These are phyloP conservation scores for Centropus unirufus DNA, from an alignment of 2,113 vertebrate genomes.

Conservation along the genomic window DNA sequence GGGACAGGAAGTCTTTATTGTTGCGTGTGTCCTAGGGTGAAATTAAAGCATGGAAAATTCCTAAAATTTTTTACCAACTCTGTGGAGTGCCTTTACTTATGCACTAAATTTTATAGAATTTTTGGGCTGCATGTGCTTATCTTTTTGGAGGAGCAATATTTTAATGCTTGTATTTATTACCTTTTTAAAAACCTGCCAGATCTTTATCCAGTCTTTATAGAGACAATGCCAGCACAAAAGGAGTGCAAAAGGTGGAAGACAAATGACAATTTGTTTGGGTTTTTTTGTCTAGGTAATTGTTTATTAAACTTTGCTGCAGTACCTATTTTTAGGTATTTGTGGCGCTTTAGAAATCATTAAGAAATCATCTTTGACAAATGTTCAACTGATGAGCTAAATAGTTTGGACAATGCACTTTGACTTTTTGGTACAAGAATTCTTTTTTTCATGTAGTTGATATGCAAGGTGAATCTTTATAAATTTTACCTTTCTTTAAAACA, in stretches of 20 bases:
- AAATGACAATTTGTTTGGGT: not conserved
- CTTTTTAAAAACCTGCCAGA: not conserved
- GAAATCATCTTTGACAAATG: not conserved
- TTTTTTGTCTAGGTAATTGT: not conserved
- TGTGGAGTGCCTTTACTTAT: not conserved
- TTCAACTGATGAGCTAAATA: not conserved
- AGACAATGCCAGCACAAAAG: not conserved
- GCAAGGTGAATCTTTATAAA: not conserved
- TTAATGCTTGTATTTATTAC: not conserved
- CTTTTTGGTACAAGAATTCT: not conserved
- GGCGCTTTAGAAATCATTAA: not conserved
- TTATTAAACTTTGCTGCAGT: not conserved
- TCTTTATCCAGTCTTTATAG: not conserved
- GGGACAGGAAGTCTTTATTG: not conserved
- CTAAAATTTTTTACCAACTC: not conserved
- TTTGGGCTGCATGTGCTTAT: not conserved
- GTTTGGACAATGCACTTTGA: not conserved
- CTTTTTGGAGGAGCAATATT: not conserved
- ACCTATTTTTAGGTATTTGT: not conserved
- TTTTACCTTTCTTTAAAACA: not conserved
- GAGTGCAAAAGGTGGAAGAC: not conserved
- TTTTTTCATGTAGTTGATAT: not conserved
- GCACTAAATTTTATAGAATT: not conserved
- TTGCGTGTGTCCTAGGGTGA: not conserved
- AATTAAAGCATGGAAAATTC: not conserved